Conservation (phyloP, 2,113 vertebrate genomes). For the Orthonyx spaldingii region DNA sequence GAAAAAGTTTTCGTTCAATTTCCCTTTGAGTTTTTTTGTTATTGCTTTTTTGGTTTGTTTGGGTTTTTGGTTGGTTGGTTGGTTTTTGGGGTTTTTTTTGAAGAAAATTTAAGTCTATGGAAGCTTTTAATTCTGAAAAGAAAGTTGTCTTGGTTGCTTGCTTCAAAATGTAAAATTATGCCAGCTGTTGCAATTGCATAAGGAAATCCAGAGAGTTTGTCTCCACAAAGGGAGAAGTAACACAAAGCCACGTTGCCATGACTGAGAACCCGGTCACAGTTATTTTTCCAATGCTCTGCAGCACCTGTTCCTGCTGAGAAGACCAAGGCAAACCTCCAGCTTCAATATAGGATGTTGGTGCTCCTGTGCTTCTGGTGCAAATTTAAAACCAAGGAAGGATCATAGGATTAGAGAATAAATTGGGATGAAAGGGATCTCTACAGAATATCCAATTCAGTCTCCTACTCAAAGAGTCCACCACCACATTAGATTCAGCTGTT, state of each 20-base stretch:
- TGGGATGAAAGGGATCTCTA: background rate
- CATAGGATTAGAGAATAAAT: background rate
- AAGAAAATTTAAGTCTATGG: background rate
- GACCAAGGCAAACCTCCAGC: background rate
- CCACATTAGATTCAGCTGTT: background rate
- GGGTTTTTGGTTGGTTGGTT: rapidly evolving
- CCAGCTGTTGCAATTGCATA: background rate
- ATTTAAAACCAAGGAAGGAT: background rate
- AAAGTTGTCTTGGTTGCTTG: background rate
- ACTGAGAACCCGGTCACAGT: background rate
- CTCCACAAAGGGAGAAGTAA: background rate
- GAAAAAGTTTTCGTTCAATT: background rate
- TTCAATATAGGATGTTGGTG: background rate
- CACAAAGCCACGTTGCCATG: rapidly evolving
- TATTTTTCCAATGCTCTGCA: rapidly evolving
- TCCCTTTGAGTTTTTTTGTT: background rate
- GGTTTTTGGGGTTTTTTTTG: no score
- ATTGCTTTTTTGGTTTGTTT: background rate
- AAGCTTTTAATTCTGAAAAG: background rate
- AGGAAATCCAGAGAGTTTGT: background rate
- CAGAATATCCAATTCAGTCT: background rate
- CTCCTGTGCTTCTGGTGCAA: background rate
- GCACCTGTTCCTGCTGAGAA: background rate
- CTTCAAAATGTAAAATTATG: background rate
- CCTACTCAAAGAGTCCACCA: background rate